Conservation (phyloP, 2,113 vertebrate genomes). For the Pygoscelis adeliae region DNA sequence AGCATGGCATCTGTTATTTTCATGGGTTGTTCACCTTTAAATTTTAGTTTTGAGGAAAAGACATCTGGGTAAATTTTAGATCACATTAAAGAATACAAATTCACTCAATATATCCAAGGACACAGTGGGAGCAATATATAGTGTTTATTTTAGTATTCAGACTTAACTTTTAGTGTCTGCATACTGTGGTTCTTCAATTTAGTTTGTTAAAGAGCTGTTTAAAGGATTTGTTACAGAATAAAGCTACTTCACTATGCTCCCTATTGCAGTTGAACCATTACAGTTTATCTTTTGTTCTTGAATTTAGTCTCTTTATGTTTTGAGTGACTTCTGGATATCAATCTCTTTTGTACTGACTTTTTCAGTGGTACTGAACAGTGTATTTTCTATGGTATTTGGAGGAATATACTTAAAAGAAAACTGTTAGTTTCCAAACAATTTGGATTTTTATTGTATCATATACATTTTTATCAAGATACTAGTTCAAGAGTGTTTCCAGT, state of each 20-base stretch:
- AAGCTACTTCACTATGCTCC: background rate
- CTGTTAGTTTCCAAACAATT: background rate
- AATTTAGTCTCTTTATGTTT: background rate
- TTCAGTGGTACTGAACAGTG: background rate
- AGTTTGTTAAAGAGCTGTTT: background rate
- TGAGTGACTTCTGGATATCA: background rate
- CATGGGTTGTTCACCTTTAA: background rate
- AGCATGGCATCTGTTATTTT: background rate
- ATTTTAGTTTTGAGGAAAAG: background rate
- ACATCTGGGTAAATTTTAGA: background rate
- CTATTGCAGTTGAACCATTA: background rate
- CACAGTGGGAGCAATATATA: background rate
- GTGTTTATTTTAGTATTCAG: background rate
- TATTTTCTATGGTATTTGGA: background rate
- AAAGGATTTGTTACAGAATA: background rate
- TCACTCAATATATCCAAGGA: background rate
- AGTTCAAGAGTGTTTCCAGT: background rate
- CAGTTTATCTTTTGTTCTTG: background rate
- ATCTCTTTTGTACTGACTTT: background rate
- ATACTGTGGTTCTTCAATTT: background rate
- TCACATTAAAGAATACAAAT: background rate
- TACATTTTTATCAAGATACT: background rate
- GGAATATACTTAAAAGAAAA: background rate
- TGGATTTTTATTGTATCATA: background rate
- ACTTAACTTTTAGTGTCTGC: background rate